These are phyloP conservation scores for Cryptocephalus primarius DNA, from an alignment of 2,888 invertebrate species.

Conservation along the genomic window DNA sequence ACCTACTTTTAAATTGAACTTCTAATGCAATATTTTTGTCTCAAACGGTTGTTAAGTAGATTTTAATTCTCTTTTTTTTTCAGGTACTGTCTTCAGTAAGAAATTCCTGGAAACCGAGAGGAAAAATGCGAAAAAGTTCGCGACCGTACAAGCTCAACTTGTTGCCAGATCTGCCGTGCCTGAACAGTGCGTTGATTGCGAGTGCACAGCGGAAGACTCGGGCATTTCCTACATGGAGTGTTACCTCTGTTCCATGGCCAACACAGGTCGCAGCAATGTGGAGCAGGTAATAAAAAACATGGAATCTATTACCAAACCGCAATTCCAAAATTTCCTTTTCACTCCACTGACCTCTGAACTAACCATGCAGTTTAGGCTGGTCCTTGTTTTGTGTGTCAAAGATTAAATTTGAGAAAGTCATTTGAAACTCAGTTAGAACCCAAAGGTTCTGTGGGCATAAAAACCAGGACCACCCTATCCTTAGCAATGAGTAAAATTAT, in stretches of 20 bases:
- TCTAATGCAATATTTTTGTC: too few relatives aligned
- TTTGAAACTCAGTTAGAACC: too few relatives aligned
- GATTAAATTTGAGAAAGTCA: too few relatives aligned
- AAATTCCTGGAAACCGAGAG: slow-evolving; percentile 47
- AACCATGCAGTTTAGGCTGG: too few relatives aligned
- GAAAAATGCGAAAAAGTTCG: slow-evolving; percentile 48
- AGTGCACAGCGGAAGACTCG: slow-evolving; percentile 55
- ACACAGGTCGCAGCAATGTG: slow-evolving; percentile 13
- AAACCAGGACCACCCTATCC: too few relatives aligned
- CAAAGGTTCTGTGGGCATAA: too few relatives aligned
- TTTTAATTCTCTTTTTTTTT: slow-evolving; percentile 6
- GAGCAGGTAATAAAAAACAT: slow-evolving; percentile 6
- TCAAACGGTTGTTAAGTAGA: too few relatives aligned
- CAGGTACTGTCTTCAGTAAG: slow-evolving; percentile 51
- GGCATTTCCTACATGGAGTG: slow-evolving; percentile 58
- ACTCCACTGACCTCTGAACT: too few relatives aligned
- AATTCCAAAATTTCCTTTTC: too few relatives aligned
- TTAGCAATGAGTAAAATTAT: too few relatives aligned
- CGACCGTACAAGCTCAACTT: slow-evolving; percentile 55
- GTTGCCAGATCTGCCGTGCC: slow-evolving; percentile 52
- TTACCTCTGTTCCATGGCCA: slow-evolving; percentile 41
- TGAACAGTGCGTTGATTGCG: slow-evolving; percentile 52
- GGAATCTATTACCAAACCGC: slow-evolving; percentile 8
- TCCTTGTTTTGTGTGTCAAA: too few relatives aligned
- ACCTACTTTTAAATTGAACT: too few relatives aligned